Conservation (phyloP, 2,797 vertebrate species). For the Micromesistius poutassou region DNA sequence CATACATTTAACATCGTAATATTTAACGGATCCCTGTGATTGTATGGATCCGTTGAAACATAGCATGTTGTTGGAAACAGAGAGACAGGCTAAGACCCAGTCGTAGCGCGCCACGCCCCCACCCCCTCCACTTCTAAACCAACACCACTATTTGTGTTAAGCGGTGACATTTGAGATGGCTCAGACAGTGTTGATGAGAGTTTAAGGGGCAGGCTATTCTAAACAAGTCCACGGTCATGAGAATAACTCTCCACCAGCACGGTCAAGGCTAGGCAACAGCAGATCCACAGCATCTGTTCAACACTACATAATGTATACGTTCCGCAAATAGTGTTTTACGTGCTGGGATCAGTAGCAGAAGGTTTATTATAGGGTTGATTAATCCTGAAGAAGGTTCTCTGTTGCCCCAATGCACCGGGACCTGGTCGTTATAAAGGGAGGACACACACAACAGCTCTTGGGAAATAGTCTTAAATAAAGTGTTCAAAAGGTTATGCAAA, state of each 20-base stretch:
- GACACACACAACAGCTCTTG: background rate
- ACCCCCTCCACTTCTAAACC: slow-evolving; percentile 41
- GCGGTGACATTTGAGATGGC: slow-evolving; percentile 20
- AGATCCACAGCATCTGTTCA: background rate
- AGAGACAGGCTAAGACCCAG: background rate
- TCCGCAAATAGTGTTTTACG: background rate
- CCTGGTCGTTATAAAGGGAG: background rate
- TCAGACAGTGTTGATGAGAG: slow-evolving; percentile 21
- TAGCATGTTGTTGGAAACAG: background rate
- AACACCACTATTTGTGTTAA: slow-evolving; percentile 42
- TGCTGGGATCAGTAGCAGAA: background rate
- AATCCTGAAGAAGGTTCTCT: background rate
- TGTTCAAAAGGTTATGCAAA: background rate
- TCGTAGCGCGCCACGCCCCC: background rate
- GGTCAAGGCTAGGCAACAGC: background rate
- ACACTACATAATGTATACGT: background rate
- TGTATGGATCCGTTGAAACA: background rate
- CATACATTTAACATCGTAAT: background rate
- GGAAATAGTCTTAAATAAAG: too few species aligned
- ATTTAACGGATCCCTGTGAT: background rate
- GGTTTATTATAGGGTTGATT: background rate
- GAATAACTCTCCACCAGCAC: background rate
- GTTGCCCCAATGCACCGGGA: background rate
- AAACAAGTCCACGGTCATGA: background rate
- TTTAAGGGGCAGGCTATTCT: background rate